Base-by-base conservation (phyloP, 2,113 vertebrate species). In the Hippocampus comes region DNA sequence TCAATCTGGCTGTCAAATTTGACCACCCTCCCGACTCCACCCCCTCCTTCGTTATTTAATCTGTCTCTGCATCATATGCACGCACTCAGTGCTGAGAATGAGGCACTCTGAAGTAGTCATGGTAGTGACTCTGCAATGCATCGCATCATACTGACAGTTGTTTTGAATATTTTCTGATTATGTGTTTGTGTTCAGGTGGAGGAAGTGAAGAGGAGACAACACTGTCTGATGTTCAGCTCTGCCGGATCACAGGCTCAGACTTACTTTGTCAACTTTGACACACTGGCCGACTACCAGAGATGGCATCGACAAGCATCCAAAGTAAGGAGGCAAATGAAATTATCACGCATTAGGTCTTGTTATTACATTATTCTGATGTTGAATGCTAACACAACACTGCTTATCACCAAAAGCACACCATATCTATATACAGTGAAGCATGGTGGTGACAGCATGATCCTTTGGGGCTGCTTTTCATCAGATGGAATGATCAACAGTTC, bases 271-370 rank as follows among this genome's bases (percentile, higher is more conserved):
- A 96, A 94, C 90, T 99, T 98, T 74, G 95, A 96, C 88, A 95
- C 95, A 0, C 86, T 94, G 60, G 84, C 93, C 0, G 95, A 99
- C 78, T 96, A 92, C 84, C 96, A 97, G 87, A 90, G 96, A 48
- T 99, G 96, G 97, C 91, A 96, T 70, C 95, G 97, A 23, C 95
- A 97, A 46, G 96, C 96, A 0, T 94, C 95, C 77, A 96, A 95
- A 91, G 96, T 99, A 91, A 95, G 89, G 59, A 42, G 49, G 48
- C 76, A 12, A 74, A 61, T 6, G 15, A 18, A 61, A 61, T 34
- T 2, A 61, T 61, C 56, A 67, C 38, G 42, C 41, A 41, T 51
- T 49, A 5, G 34, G 14, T 27, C 38, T 23, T 41, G 65, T 81
- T 5, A 64, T 64, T 30, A 61, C 15, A 9, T 61, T 8, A 30